Evolutionary conservation across 2,888 invertebrate genomes (phyloP).

Genomic region (Yponomeuta plumbellus): DNA sequence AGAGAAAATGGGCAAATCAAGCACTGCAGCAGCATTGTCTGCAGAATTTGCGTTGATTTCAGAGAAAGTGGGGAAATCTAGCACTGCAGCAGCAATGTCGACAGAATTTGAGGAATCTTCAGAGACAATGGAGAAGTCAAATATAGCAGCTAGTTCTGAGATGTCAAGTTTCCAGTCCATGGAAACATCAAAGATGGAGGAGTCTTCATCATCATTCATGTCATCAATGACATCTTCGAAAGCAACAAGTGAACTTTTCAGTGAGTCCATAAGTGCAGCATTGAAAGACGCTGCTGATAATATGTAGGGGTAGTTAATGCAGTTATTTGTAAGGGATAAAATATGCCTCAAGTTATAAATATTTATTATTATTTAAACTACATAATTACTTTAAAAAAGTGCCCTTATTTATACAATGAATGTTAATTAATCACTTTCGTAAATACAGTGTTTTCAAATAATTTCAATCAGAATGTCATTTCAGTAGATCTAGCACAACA

Average conservation of each 20-base stretch:
- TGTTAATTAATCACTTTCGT: not conserved
- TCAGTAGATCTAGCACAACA: constrained; percentile 2
- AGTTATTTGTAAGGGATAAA: not conserved
- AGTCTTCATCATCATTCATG: constrained; percentile 16
- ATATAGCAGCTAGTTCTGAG: constrained; percentile 14
- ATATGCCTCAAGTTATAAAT: not conserved
- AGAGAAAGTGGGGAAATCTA: not conserved
- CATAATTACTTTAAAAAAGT: constrained; percentile 10
- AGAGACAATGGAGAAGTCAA: constrained; percentile 10
- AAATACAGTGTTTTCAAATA: not conserved
- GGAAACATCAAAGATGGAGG: constrained; percentile 17
- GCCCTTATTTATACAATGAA: not conserved
- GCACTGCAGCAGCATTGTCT: not conserved
- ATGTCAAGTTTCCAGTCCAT: constrained; percentile 8
- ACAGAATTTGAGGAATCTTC: constrained; percentile 11
- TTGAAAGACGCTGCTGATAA: constrained; percentile 42
- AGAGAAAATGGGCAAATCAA: not conserved
- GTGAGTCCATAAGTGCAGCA: constrained; percentile 37
- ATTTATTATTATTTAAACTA: not conserved
- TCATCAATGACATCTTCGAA: constrained; percentile 34
- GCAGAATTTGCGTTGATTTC: constrained; percentile 7
- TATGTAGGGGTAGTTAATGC: constrained; percentile 25
- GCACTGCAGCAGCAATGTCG: not conserved
- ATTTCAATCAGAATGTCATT: not conserved
- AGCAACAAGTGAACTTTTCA: constrained; percentile 31